Percentiles rank a stretch among this genome's conserved stretches.
Evolutionary conservation across 2,888 invertebrate species (phyloP).

Genomic region (Epirrhoe alternata): DNA sequence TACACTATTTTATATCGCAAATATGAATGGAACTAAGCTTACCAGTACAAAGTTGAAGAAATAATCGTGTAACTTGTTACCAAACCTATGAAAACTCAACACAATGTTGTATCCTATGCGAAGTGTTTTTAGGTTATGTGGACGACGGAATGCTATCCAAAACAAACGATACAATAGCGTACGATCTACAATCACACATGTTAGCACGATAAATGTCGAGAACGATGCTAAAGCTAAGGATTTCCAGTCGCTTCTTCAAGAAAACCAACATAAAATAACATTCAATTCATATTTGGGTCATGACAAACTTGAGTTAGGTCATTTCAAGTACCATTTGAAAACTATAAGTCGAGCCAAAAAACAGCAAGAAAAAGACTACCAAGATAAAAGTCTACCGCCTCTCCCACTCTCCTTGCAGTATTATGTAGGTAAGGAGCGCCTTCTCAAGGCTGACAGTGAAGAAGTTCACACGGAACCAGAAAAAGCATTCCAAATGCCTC

Average conservation of each 20-base stretch:
- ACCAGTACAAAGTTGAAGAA: slow-evolving; percentile 1
- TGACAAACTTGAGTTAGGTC: slow-evolving; percentile 69
- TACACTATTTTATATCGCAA: not conserved
- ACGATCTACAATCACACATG: slow-evolving; percentile 46
- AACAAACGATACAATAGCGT: slow-evolving; percentile 56
- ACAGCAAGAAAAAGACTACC: slow-evolving; percentile 47
- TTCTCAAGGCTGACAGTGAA: slow-evolving; percentile 54
- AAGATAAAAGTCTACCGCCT: slow-evolving; percentile 65
- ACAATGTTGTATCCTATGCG: slow-evolving; percentile 63
- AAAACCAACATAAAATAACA: slow-evolving; percentile 71
- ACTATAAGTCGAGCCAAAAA: slow-evolving; percentile 60
- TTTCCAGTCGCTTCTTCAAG: slow-evolving; percentile 59
- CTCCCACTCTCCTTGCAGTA: slow-evolving; percentile 84
- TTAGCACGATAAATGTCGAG: slow-evolving; percentile 41
- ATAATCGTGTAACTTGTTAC: slow-evolving; percentile 12
- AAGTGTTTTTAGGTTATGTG: slow-evolving; percentile 76
- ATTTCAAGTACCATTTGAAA: slow-evolving; percentile 67
- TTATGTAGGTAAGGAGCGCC: slow-evolving; percentile 65
- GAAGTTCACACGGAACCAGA: slow-evolving; percentile 44
- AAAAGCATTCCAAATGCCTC: slow-evolving; percentile 71
- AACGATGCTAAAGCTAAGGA: slow-evolving; percentile 50
- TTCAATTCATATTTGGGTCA: slow-evolving; percentile 76
- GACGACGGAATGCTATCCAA: slow-evolving; percentile 55
- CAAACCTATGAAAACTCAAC: slow-evolving; percentile 35
- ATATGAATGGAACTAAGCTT: not conserved